phyloP scores from a whole-genome alignment of 2,888 invertebrate species.

The Heliconius erato region DNA sequence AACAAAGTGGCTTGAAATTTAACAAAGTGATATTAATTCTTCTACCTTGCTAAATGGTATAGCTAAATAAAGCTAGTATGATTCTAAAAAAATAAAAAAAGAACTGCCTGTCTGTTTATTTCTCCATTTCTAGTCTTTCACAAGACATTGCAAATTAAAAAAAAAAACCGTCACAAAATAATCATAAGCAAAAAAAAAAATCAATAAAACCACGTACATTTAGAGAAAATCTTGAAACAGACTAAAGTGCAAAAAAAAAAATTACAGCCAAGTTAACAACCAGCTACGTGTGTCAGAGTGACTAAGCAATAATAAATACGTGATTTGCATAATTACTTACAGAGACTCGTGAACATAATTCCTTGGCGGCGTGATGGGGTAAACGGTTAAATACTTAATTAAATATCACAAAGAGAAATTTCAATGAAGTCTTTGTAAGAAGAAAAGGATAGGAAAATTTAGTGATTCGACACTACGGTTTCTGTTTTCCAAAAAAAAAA shows the following conservation, averaged over 20 bases:
- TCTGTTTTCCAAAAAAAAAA: too few species aligned
- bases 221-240: constrained; percentile 4
- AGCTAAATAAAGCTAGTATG: too few species aligned
- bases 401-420: constrained; percentile 13
- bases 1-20: too few species aligned
- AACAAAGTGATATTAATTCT: too few species aligned
- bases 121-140: background rate
- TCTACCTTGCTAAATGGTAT: too few species aligned
- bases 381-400: constrained; percentile 46
- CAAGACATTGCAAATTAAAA: background rate
- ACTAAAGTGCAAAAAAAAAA: constrained; percentile 18
- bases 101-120: background rate
- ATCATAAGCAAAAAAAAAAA: background rate
- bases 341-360: constrained; percentile 79
- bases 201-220: background rate
- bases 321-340: constrained; percentile 65
- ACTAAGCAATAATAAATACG: constrained; percentile 14
- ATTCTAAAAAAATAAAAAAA: background rate
- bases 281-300: constrained; percentile 18
- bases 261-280: background rate
- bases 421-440: background rate
- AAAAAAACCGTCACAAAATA: background rate
- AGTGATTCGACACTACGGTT: background rate
- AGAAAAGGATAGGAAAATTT: background rate
- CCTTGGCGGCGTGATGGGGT: constrained; percentile 70